Base-by-base conservation (phyloP, 2,888 invertebrate species). In the Drosophila merina region DNA sequence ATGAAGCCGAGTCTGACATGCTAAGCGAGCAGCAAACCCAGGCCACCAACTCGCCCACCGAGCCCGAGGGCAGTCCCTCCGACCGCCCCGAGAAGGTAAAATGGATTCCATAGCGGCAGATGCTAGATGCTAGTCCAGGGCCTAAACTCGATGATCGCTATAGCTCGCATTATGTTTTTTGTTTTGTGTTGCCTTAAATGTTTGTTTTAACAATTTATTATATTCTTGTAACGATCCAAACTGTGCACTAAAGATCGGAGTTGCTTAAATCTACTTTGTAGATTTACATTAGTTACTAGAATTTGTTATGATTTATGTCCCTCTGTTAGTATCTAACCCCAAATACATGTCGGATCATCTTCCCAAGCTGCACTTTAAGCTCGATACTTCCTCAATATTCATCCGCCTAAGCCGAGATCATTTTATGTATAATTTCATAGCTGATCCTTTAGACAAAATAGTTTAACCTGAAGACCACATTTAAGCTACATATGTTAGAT, bases 31-130 rank as follows among this genome's bases (percentile, higher is more conserved):
- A 70, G 74, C 84, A 76, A 74, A 75, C 83, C 63, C 73, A 85
- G 73, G 87, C 82, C 79, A 82, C 79, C 79, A 85, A 85, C 25
- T 66, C 82, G 70, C 87, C 82, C 64, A 87, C 88, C 87, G 64
- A 87, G 12, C 69, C 75, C 47, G 85, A 81, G 59, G 68, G 57
- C 62, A 73, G 66, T 73, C 57, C 63, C 42, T 68, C 40, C 67
- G 52, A 64, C 38, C 36, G 30, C 14, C 30, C 54, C 26, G 76
- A 87, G 28, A 85, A 81, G 82, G 82, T 83, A 83, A 87, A 70
- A 67, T 74, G 59, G 33, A 33, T 20, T 25, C 36, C 20, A 31
- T 60, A 40, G 47, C 26, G 25, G 31, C 30, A 45, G 48, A 48
- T 28, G 33, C 47, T 51, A 55, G 28, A 6, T 20, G 28, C 28